Evolutionary conservation across 2,888 invertebrate genomes (phyloP), one percentile per base, ranked within the genome.

Genomic region (Aleiodes alternator): DNA sequence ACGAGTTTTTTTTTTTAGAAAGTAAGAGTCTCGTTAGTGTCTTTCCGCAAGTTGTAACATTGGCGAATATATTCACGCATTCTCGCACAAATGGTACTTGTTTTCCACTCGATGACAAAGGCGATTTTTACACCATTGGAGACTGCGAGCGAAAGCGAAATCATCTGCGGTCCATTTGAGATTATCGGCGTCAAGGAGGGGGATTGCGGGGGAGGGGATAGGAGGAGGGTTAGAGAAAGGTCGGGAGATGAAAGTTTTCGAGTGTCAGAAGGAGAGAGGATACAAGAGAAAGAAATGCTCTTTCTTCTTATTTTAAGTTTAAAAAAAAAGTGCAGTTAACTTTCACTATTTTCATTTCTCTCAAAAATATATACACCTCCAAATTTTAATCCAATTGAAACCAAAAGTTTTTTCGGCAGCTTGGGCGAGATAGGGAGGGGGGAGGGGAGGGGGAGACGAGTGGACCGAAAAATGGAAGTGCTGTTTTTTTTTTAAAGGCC

Each of bases 101-200:
- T 78, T 80, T 77, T 78, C 71, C 72, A 57, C 56, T 61, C 31
- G 38, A 50, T 61, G 59, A 29, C 48, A 68, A 8, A 12, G 34
- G 23, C 43, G 43, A 43, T 43, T 43, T 43, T 76, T 55, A 38
- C 53, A 68, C 69, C 55, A 69, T n/a, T 64, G 14, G 16, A 57
- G 59, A 38, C 51, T 53, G 57, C 57, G 51, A 86, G 86, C 84
- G 87, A 87, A 87, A 87, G 87, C 82, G 84, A 87, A 86, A 87
- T 83, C 78, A 68, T 59, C 66, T 55, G 51, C 61, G 43, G 12
- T 9, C 29, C 59, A 74, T 43, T 43, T 43, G 34, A 59, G 51
- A 48, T 34, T 38, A 23, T 55, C 3, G 48, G 43, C 43, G 43
- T 1, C 11, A n/a, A 6, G 11, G 23, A 64, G 64, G 9, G 51